Percentiles rank a stretch among this genome's conserved stretches.
Evolutionary conservation across 2,797 vertebrate genomes (phyloP).

Genomic region (Iguana delicatissima): DNA sequence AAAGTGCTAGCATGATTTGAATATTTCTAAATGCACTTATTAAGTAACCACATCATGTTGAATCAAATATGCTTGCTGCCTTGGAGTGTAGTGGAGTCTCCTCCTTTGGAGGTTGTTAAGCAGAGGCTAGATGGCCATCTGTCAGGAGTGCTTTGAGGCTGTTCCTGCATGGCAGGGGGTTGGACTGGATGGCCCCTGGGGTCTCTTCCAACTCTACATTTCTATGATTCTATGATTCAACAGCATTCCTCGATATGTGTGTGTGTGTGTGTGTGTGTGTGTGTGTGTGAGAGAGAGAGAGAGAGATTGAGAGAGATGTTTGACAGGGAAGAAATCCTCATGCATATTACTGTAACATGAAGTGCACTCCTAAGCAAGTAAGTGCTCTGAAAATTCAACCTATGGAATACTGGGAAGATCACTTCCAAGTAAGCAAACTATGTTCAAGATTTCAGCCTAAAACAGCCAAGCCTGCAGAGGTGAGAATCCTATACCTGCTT

Average conservation of each 20-base stretch:
- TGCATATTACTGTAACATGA: background rate
- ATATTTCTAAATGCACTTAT: background rate
- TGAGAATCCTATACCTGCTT: too few relatives aligned
- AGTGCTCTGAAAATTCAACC: background rate
- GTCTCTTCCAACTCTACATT: too few relatives aligned
- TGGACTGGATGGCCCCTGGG: too few relatives aligned
- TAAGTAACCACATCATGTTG: background rate
- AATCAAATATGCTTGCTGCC: background rate
- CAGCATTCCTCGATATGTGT: too few relatives aligned
- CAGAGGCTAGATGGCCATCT: too few relatives aligned
- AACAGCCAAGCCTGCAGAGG: background rate
- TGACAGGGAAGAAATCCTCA: background rate
- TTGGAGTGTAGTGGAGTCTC: too few relatives aligned
- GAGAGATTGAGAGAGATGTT: background rate
- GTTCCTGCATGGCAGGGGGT: too few relatives aligned
- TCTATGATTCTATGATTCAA: too few relatives aligned
- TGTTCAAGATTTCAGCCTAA: background rate
- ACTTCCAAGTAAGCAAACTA: background rate
- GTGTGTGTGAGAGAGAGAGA: background rate
- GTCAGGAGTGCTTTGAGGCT: too few relatives aligned
- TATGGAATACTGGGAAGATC: background rate
- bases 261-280: background rate
- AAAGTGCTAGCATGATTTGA: background rate
- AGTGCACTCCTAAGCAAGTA: background rate
- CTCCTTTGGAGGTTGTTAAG: too few relatives aligned